Conservation (phyloP, 1,140 invertebrate genomes). For the Drosophila triauraria region DNA sequence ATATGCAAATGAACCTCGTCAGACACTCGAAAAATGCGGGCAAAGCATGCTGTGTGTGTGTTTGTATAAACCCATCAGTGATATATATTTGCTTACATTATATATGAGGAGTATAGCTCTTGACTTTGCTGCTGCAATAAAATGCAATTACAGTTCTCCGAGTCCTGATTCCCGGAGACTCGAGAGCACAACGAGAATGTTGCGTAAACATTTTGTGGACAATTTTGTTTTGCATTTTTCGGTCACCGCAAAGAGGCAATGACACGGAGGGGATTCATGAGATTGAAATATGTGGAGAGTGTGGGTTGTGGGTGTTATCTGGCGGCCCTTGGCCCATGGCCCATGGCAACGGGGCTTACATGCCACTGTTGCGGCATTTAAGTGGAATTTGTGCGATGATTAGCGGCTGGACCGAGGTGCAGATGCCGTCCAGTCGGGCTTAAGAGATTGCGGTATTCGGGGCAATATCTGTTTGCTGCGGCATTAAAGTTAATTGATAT, state of each 20-base stretch:
- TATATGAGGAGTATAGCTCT: conserved; percentile 34
- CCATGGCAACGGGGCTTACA: conserved; percentile 45
- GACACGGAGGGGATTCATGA: conserved; percentile 12
- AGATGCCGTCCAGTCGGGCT: conserved; percentile 48
- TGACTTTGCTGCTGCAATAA: conserved; percentile 58
- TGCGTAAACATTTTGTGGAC: conserved; percentile 72
- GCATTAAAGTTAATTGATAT: conserved; percentile 44
- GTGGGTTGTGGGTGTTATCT: conserved; percentile 1
- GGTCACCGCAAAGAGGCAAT: conserved; percentile 47
- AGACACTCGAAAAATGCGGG: conserved; percentile 44
- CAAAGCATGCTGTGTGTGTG: conserved; percentile 10
- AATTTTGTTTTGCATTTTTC: conserved; percentile 69
- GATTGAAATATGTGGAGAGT: conserved; percentile 1
- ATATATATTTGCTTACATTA: conserved; percentile 48
- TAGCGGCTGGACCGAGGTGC: conserved; percentile 54
- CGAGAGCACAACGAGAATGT: conserved; percentile 37
- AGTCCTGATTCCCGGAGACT: conserved; percentile 40
- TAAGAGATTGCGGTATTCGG: conserved; percentile 62
- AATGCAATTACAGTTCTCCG: conserved; percentile 69
- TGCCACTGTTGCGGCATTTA: conserved; percentile 61
- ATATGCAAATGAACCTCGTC: conserved; percentile 67
- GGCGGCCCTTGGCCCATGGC: conserved; percentile 9
- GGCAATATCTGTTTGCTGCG: conserved; percentile 15
- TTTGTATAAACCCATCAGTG: conserved; percentile 23
- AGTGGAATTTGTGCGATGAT: conserved; percentile 71